Base-by-base conservation (phyloP, 2,797 vertebrate genomes). In the Acropternis orthonyx region DNA sequence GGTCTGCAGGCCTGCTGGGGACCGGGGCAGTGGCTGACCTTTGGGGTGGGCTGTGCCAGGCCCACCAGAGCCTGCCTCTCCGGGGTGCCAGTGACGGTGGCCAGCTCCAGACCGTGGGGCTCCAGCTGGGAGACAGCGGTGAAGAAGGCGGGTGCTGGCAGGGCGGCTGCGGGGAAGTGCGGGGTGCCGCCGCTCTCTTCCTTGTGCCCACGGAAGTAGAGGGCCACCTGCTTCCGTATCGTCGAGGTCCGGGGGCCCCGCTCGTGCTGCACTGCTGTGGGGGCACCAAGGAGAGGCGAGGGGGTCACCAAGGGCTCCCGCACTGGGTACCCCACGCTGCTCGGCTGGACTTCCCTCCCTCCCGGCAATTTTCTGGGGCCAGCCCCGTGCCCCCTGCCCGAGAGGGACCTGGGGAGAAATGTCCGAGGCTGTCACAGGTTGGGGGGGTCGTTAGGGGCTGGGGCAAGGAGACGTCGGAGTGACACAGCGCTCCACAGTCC, bases 141-240 rank as follows among this genome's bases (percentile, higher is more conserved):
- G 98, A 99, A 99, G 98, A 99, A 99, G 69, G 99, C 98, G 0
- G 99, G 99, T 0, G 99, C 98, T 0, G 99, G 98, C 93, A 99
- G 97, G 36, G 99, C 98, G 1, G 99, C 97, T 1, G 98, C 97
- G 4, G 99, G 98, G 96, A 99, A 99, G 93, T 99, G 99, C 2
- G 98, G 97, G 4, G 98, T 97, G 1, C 98, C 97, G 12, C 99
- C 98, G 49, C 98, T 99, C 92, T 99, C 99, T 86, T 99, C 99
- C 96, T 99, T 99, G 96, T 99, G 99, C 56, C 99, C 99, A 7
- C 99, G 98, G 97, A 99, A 99, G 97, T 99, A 99, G 34, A 99
- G 98, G 67, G 99, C 99, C 93, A 99, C 99, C 97, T 99, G 99
- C 97, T 99, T 99, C 93, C 99, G 98, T 96, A 99, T 99, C 67